Base-by-base conservation (phyloP, 2,113 vertebrate species). In the Gasterosteus aculeatus region DNA sequence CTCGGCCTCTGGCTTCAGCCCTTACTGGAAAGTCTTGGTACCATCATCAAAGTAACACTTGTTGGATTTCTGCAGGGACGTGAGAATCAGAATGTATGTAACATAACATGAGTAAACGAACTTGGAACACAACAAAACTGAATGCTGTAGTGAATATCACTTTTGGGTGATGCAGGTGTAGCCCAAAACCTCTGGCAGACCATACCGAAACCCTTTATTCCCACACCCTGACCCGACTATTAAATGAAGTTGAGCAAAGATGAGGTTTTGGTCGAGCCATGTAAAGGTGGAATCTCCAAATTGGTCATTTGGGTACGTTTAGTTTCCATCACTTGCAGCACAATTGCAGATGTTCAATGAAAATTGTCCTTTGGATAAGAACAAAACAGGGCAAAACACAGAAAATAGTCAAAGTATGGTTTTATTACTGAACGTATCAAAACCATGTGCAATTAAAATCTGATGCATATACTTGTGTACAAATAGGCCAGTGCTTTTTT, bases 341-440 rank as follows among this genome's bases (percentile, higher is more conserved):
- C 4, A 6, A 38, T 38, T 38, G 35, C 22, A 56, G 22, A 29
- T 56, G 26, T 12, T 56, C 22, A 56, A 29, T 58, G 4, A 57
- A 57, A 16, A 57, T 57, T 1, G 33, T 29, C 3, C 29, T 56
- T 53, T 53, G 3, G 7, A 57, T 57, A 57, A 16, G 4, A 57
- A 57, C 16, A 57, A 57, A 57, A 57, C 6, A 33, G 22, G 29
- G 10, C 8, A 1, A 10, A 19, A 54, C 19, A 67, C 31, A 42
- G 14, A 59, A 46, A 59, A 62, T 8, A 72, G 38, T 65, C 46
- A 11, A 33, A 63, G 2, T 9, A 29, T 63, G 51, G 4, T 62
- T 92, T 93, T 92, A 91, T 90, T 91, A 61, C 19, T 74, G 59
- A 47, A 58, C 71, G 77, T 89, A 90, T 90, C 19, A 80, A 91